Percentiles rank a stretch among this genome's conserved stretches.
Evolutionary conservation across 2,113 vertebrate genomes (phyloP).

Genomic region (Corythornis vintsioides): DNA sequence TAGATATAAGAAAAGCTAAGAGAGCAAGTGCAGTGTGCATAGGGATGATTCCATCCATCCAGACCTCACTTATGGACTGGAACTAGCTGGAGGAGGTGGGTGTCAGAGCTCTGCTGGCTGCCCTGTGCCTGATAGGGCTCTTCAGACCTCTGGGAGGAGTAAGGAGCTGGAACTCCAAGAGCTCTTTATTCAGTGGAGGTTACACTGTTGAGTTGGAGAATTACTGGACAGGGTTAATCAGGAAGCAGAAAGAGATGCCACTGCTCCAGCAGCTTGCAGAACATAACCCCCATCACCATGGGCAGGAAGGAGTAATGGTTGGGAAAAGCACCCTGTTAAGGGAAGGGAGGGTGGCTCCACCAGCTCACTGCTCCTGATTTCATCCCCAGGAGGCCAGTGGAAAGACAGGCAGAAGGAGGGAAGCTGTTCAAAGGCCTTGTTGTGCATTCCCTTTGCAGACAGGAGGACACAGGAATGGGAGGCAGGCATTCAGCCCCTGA

Average conservation of each 20-base stretch:
- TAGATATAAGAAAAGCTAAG: not conserved
- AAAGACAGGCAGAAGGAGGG: not conserved
- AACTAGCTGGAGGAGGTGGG: not conserved
- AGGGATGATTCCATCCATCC: not conserved
- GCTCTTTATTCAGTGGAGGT: not conserved
- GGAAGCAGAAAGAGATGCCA: slow-evolving; percentile 5
- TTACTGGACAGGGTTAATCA: slow-evolving; percentile 10
- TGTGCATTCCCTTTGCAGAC: rapidly evolving
- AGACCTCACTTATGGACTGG: no score
- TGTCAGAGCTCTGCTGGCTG: not conserved
- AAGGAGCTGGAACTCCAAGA: not conserved
- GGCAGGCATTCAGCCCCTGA: not conserved
- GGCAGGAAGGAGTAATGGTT: not conserved
- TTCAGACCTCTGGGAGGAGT: not conserved
- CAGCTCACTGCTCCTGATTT: not conserved
- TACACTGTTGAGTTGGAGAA: not conserved
- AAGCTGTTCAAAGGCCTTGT: rapidly evolving
- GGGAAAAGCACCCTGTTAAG: not conserved
- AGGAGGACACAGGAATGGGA: not conserved
- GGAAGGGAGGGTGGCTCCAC: not conserved
- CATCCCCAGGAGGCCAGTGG: not conserved
- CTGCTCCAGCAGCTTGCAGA: not conserved
- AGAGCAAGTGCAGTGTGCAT: not conserved
- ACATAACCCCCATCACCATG: not conserved
- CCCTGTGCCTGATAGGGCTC: not conserved